Evolutionary conservation across 2,888 invertebrate genomes (phyloP).

Genomic region (Polydrusus tereticollis): DNA sequence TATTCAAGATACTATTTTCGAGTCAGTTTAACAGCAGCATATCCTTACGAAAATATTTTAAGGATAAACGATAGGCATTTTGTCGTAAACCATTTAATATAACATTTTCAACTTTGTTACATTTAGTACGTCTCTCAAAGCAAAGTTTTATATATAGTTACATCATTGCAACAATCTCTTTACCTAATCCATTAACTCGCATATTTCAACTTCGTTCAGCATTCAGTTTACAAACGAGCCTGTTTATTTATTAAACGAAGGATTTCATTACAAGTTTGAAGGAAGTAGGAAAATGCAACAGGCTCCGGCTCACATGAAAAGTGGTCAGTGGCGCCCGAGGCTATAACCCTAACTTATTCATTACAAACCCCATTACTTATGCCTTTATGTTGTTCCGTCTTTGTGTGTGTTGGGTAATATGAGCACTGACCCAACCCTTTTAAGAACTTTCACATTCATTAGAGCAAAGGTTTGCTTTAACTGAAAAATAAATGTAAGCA

Average conservation of each 20-base stretch:
- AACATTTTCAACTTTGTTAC: neutral
- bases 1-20: too few species aligned
- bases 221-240: constrained; percentile 36
- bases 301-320: constrained; percentile 38
- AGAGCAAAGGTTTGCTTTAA: constrained; percentile 22
- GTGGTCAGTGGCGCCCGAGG: constrained; percentile 45
- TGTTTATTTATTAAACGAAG: constrained; percentile 48
- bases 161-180: constrained; percentile 27
- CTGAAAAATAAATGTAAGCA: constrained; percentile 11
- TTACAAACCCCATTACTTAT: constrained; percentile 48
- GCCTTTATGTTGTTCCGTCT: constrained; percentile 45
- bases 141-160: neutral
- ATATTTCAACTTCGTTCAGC: constrained; percentile 43
- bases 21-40: too few species aligned
- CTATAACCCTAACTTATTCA: constrained; percentile 46
- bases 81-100: neutral
- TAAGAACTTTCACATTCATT: constrained; percentile 29
- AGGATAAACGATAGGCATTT: too few species aligned
- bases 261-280: constrained; percentile 46
- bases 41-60: too few species aligned
- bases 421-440: constrained; percentile 33
- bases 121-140: neutral
- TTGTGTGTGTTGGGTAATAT: constrained; percentile 37
- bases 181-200: constrained; percentile 44
- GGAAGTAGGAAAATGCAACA: constrained; percentile 47